phyloP scores from a whole-genome alignment of 2,888 invertebrate species.

The Anthrax anthrax region DNA sequence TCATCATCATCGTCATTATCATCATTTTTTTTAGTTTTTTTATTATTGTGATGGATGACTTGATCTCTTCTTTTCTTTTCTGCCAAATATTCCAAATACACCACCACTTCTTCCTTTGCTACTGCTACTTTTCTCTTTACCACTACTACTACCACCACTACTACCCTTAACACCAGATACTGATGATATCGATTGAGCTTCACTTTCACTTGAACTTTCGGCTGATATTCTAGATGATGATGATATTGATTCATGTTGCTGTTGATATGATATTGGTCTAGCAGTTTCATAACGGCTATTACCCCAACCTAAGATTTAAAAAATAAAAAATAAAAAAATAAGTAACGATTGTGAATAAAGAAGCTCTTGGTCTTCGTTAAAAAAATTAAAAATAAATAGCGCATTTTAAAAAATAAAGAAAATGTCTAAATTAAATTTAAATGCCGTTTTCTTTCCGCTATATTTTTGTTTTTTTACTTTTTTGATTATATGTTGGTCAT shows the following conservation, averaged over 20 bases:
- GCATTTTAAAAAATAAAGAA: no score
- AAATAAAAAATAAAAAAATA: neutral
- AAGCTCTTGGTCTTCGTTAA: no score
- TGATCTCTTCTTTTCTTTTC: constrained; percentile 29
- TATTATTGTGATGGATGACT: constrained; percentile 25
- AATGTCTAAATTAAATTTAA: no score
- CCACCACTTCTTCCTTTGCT: constrained; percentile 15
- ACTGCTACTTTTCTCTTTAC: constrained; percentile 12
- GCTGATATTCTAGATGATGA: constrained; percentile 28
- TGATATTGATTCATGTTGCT: neutral
- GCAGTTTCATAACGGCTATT: constrained; percentile 27
- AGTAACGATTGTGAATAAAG: neutral
- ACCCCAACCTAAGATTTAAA: constrained; percentile 28
- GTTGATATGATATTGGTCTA: constrained; percentile 26
- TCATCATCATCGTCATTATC: no score
- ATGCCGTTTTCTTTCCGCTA: no score
- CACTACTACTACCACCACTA: constrained; percentile 16
- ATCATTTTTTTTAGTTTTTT: neutral
- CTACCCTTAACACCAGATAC: constrained; percentile 27
- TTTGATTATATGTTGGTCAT: no score
- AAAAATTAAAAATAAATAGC: no score
- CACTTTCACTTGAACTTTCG: constrained; percentile 35
- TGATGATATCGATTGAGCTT: constrained; percentile 34
- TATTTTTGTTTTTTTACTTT: no score
- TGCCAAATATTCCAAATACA: constrained; percentile 33